phyloP scores from a whole-genome alignment of 2,797 vertebrate genomes.

The Tangara arthus region DNA sequence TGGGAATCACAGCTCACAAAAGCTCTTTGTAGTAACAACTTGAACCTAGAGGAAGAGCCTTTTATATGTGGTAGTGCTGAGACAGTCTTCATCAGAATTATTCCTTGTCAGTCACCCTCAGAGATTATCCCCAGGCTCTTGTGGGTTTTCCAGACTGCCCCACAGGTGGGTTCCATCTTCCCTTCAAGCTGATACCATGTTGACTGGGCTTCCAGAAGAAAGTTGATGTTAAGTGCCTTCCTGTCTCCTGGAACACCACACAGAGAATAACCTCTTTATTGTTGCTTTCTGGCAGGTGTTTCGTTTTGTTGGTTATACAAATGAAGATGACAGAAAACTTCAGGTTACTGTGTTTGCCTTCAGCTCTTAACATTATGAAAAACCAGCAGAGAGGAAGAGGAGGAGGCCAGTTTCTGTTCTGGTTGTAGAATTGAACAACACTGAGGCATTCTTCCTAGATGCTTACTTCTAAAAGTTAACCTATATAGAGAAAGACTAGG shows the following conservation, averaged over 20 bases:
- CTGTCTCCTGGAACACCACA: rapidly evolving
- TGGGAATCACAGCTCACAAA: background rate
- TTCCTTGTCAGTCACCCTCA: background rate
- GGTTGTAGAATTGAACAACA: background rate
- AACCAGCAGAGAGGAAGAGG: background rate
- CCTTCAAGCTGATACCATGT: rapidly evolving
- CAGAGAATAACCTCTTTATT: background rate
- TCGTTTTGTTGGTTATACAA: background rate
- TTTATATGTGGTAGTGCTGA: background rate
- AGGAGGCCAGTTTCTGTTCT: background rate
- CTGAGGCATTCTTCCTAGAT: background rate
- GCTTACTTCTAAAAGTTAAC: background rate
- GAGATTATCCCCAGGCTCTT: background rate
- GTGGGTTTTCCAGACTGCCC: background rate
- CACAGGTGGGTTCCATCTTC: background rate
- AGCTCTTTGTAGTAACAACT: background rate
- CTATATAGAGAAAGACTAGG: background rate
- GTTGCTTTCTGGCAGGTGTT: background rate
- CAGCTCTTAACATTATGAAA: background rate
- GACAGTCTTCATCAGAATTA: background rate
- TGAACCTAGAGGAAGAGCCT: background rate
- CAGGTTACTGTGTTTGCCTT: background rate
- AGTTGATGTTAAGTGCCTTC: background rate
- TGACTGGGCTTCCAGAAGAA: background rate
- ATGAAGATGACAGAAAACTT: background rate